phyloP scores from a whole-genome alignment of 2,113 vertebrate genomes.

The Castor canadensis region DNA sequence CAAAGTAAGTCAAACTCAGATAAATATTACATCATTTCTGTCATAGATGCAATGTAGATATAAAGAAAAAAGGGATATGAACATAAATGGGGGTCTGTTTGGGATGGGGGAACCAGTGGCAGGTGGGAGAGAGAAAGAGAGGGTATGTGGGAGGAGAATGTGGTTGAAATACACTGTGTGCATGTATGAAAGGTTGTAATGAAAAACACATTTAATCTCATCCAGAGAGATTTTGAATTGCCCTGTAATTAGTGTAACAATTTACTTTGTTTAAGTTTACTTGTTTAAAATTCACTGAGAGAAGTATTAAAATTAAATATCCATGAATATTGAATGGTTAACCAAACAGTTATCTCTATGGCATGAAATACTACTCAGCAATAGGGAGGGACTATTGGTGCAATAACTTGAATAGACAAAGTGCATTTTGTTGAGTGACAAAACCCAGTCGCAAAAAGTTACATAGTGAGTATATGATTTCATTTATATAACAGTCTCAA shows the following conservation, averaged over 20 bases:
- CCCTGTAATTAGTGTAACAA: background rate
- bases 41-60: no score
- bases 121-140: no score
- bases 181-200: no score
- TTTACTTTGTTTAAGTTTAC: no score
- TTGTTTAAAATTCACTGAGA: background rate
- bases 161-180: no score
- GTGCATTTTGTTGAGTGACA: background rate
- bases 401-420: background rate
- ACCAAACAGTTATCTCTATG: background rate
- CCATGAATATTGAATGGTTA: background rate
- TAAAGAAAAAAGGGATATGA: no score
- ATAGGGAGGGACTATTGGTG: background rate
- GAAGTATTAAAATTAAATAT: background rate
- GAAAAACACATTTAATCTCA: background rate
- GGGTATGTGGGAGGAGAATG: no score
- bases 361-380: background rate
- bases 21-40: no score
- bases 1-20: no score
- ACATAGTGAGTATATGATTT: background rate
- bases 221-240: background rate
- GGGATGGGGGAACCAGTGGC: no score
- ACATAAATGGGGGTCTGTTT: no score
- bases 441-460: background rate
- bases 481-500: background rate